phyloP scores from a whole-genome alignment of 2,113 vertebrate genomes.

The Atrichornis clamosus region DNA sequence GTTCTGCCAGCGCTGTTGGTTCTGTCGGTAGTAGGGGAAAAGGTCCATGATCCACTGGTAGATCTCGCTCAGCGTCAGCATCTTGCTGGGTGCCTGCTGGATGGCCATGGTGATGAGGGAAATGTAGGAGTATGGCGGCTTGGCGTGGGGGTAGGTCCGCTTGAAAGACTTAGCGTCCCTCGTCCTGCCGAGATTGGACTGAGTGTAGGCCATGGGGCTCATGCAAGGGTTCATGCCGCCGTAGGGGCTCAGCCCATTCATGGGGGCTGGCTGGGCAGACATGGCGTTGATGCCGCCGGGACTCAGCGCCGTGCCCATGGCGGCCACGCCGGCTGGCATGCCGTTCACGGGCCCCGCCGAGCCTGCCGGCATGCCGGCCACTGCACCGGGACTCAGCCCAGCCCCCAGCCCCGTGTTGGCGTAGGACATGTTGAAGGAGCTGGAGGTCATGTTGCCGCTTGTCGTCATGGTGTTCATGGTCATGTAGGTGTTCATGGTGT shows the following conservation, averaged over 20 bases:
- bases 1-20: slow-evolving; percentile 99
- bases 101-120: slow-evolving; percentile 99
- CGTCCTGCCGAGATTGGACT: slow-evolving; percentile 81
- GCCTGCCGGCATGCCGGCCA: slow-evolving; percentile 77
- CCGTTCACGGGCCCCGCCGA: slow-evolving; percentile 82
- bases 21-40: slow-evolving; percentile 95
- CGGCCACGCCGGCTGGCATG: slow-evolving; percentile 77
- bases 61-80: slow-evolving; percentile 97
- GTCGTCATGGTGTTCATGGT: slow-evolving; percentile 85
- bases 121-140: slow-evolving; percentile 97
- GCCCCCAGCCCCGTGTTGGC: slow-evolving; percentile 85
- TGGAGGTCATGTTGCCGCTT: slow-evolving; percentile 86
- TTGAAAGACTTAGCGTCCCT: slow-evolving; percentile 90
- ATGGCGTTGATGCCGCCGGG: slow-evolving; percentile 84
- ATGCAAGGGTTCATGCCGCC: slow-evolving; percentile 88
- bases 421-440: slow-evolving; percentile 98
- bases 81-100: slow-evolving; percentile 95
- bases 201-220: slow-evolving; percentile 89
- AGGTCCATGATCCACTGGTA: slow-evolving; percentile 99
- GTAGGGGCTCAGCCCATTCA: slow-evolving; percentile 88
- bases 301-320: slow-evolving; percentile 89
- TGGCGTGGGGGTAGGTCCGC: slow-evolving; percentile 95
- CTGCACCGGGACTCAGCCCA: slow-evolving; percentile 82
- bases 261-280: slow-evolving; percentile 84
- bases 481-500: slow-evolving; percentile 95